A percentile compares a stretch with the other conserved stretches of the same genome.
Evolutionary conservation across 1,140 invertebrate genomes (phyloP).

Genomic region (Geopemphigus sp.): DNA sequence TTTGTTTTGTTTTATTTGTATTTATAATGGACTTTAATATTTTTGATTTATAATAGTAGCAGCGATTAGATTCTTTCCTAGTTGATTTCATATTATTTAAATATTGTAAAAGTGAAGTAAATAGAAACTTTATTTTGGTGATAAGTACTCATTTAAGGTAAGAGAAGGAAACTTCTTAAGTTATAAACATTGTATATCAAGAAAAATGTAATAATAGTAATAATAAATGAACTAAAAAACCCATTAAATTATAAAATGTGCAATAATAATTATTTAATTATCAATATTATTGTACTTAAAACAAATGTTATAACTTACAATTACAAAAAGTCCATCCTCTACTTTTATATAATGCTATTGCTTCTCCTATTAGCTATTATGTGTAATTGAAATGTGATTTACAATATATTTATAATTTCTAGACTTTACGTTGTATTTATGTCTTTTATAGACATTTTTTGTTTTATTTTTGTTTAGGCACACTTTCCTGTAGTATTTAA

Average conservation of each 20-base stretch:
- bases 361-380: constrained; percentile 46
- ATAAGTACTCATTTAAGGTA: background rate
- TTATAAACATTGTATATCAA: too few species aligned
- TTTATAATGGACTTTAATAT: background rate
- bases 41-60: constrained; percentile 4
- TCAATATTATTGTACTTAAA: constrained; percentile 43
- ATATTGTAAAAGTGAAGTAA: background rate
- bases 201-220: too few species aligned
- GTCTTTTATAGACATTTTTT: background rate
- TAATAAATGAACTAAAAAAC: too few species aligned
- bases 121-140: constrained; percentile 17
- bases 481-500: constrained; percentile 42
- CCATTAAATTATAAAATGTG: constrained; percentile 2
- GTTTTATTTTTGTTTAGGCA: constrained; percentile 5
- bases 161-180: background rate
- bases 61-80: background rate
- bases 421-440: background rate
- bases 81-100: background rate
- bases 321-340: constrained; percentile 11
- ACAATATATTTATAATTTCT: background rate
- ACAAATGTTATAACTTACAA: constrained; percentile 9
- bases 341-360: constrained; percentile 41
- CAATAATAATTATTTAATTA: constrained; percentile 36
- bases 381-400: constrained; percentile 47
- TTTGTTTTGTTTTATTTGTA: background rate